Conservation (phyloP, 2,797 vertebrate species). For the Netta rufina region DNA sequence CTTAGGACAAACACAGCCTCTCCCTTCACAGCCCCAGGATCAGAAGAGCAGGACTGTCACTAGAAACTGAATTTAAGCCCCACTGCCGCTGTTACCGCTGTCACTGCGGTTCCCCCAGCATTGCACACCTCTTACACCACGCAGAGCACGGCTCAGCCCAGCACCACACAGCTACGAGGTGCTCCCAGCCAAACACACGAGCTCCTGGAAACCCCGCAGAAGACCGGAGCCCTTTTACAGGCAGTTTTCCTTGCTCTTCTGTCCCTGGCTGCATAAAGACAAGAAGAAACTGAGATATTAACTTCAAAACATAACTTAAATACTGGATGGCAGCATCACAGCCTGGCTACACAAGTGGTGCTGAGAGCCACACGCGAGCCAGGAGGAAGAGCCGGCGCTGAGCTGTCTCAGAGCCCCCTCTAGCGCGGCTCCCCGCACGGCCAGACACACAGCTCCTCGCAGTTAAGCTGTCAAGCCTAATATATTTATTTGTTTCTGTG, state of each 20-base stretch:
- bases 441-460: not conserved
- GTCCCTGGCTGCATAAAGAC: rapidly evolving
- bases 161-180: rapidly evolving
- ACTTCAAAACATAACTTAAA: not conserved
- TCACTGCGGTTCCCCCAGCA: not conserved
- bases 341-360: rapidly evolving
- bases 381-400: not conserved
- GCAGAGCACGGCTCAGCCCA: not conserved
- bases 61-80: not conserved
- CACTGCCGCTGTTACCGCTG: no score
- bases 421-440: conserved; percentile 20
- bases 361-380: not conserved
- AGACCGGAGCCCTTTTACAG: not conserved
- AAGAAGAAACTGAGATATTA: not conserved
- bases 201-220: rapidly evolving
- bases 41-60: not conserved
- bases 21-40: not conserved
- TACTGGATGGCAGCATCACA: not conserved
- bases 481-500: conserved; percentile 63
- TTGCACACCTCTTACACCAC: not conserved
- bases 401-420: conserved; percentile 65
- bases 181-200: rapidly evolving
- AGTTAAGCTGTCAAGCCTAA: conserved; percentile 65
- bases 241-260: not conserved
- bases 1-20: not conserved